Evolutionary conservation across 2,888 invertebrate genomes (phyloP).

Genomic region (Exocentrus adspersus): DNA sequence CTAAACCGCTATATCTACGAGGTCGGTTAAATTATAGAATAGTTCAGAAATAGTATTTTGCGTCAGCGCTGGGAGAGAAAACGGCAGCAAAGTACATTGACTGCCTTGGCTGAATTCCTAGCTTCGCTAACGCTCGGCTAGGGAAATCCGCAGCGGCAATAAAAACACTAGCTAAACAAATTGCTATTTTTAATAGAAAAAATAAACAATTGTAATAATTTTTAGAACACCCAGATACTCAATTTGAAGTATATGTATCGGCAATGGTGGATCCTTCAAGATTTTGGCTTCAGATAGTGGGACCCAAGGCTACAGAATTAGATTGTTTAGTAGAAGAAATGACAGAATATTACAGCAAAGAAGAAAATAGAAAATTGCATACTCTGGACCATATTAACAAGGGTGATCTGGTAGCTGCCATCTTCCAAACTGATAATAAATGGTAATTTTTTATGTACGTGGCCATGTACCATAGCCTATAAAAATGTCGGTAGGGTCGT

Average conservation of each 20-base stretch:
- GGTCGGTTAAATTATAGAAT: too few species aligned
- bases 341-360: conserved; percentile 80
- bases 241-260: conserved; percentile 87
- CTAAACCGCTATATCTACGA: too few species aligned
- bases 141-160: too few species aligned
- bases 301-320: conserved; percentile 76
- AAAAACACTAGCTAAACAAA: too few species aligned
- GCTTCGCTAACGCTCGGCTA: too few species aligned
- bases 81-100: too few species aligned
- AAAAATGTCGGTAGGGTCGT: too few species aligned
- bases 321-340: conserved; percentile 83
- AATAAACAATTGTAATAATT: not conserved
- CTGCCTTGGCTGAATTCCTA: too few species aligned
- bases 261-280: conserved; percentile 81
- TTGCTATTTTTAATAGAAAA: not conserved
- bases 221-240: conserved; percentile 66
- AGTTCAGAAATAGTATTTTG: too few species aligned
- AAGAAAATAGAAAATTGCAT: conserved; percentile 73
- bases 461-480: not conserved
- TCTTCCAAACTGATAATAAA: conserved; percentile 82
- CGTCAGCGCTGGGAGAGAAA: too few species aligned
- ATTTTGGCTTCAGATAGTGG: conserved; percentile 90
- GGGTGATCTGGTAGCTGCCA: conserved; percentile 87
- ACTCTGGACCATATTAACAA: conserved; percentile 66
- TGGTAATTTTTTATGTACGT: conserved; percentile 71